Evolutionary conservation across 2,113 vertebrate species (phyloP).

Genomic region (Nothobranchius furzeri): DNA sequence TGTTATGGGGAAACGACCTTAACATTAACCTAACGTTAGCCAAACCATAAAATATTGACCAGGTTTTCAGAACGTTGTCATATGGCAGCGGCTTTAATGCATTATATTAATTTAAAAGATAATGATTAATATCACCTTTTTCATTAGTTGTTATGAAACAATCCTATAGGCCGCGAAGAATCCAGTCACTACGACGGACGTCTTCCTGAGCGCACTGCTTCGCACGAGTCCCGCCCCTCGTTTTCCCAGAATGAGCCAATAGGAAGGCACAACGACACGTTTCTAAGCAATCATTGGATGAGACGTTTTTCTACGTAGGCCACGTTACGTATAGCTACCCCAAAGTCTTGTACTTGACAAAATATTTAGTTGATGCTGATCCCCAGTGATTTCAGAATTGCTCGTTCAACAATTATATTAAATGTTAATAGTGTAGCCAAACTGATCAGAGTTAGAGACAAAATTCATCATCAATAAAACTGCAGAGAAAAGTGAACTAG

Average conservation of each 20-base stretch:
- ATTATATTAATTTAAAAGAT: neutral
- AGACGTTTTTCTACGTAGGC: neutral
- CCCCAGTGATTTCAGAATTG: too few relatives aligned
- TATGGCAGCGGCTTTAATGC: neutral
- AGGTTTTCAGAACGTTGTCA: slow-evolving; percentile 12
- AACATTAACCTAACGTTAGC: slow-evolving; percentile 25
- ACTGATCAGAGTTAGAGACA: neutral
- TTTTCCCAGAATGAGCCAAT: slow-evolving; percentile 41
- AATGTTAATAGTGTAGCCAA: neutral
- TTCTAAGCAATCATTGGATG: slow-evolving; percentile 37
- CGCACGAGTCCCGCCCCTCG: slow-evolving; percentile 52
- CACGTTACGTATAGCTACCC: neutral
- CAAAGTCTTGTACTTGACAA: too few relatives aligned
- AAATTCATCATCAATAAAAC: neutral
- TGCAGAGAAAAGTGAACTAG: neutral
- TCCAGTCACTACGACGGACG: slow-evolving; percentile 25
- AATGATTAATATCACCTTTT: slow-evolving; percentile 24
- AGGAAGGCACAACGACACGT: neutral
- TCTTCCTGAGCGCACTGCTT: slow-evolving; percentile 1
- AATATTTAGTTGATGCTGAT: neutral
- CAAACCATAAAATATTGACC: neutral
- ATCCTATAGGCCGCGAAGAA: slow-evolving; percentile 44
- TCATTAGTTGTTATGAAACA: slow-evolving; percentile 18
- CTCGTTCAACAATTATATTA: neutral
- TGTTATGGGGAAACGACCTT: slow-evolving; percentile 39